Evolutionary conservation across 2,888 invertebrate species (phyloP), one percentile per base, ranked within the genome.

Genomic region (Cheilosia soror): DNA sequence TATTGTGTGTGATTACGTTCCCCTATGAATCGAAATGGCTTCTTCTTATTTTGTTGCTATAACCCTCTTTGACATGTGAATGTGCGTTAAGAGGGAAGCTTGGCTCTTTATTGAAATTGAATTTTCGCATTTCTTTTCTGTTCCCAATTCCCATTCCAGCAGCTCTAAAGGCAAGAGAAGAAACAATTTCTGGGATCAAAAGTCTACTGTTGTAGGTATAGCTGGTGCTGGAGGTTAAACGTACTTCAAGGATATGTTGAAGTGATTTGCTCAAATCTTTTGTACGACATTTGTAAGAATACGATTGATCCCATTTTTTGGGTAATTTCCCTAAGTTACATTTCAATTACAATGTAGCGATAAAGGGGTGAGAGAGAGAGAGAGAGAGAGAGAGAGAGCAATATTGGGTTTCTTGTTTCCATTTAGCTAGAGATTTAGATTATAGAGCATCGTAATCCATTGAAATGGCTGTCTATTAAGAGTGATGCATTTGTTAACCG

Each of bases 1-100:
- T 84, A 84, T 80, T 79, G 84, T 84, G 60, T 84, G 71, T 80
- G 84, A 84, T 84, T 84, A 84, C 79, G 66, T 60, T 79, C 65
- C 71, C 66, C 82, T 65, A 79, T 69, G 79, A 79, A 79, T 75
- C 58, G 60, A 84, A 84, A 58, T 40, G 79, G 83, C 68, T 83
- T 83, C 79, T 51, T 51, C 51, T 51, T 51, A 9, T 51, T 29
- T 13, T 51, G 11, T 27, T 25, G 15, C 40, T 47, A 1, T 37
- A 79, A 71, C 55, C 79, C 69, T 76, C 65, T 53, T 71, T 76
- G 84, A 71, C 60, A 84, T 84, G 55, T 75, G 75, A 66, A 69
- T 76, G 75, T 65, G 55, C 57, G 75, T 69, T 51, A 33, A 27
- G 55, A 57, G 27, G 47, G 53, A 13, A 57, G 73, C 42, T 42